Conservation (phyloP, 2,113 vertebrate genomes). For the Micromys minutus region DNA sequence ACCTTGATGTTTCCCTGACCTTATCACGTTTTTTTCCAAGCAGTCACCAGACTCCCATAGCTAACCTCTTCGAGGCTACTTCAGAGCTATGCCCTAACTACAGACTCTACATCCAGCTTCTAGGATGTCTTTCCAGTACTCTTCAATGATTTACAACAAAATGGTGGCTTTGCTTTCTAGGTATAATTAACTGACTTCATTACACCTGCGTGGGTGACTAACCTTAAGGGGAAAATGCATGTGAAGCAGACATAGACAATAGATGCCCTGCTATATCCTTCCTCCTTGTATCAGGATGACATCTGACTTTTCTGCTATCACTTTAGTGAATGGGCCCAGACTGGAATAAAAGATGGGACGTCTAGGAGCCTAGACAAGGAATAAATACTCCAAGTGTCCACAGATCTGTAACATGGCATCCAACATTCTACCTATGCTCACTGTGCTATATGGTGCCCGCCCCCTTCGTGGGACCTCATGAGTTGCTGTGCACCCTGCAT, state of each 20-base stretch:
- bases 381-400: background rate
- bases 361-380: background rate
- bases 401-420: background rate
- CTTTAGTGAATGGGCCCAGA: background rate
- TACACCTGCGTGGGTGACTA: background rate
- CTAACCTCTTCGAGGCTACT: background rate
- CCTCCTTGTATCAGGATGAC: background rate
- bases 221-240: background rate
- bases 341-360: background rate
- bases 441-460: background rate
- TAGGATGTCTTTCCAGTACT: background rate
- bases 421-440: background rate
- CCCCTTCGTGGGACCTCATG: background rate
- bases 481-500: background rate
- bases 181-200: background rate
- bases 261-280: background rate
- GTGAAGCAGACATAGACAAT: constrained; percentile 11
- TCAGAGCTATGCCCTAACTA: background rate
- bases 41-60: background rate
- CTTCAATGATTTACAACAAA: background rate
- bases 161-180: constrained; percentile 40
- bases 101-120: background rate
- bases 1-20: background rate
- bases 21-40: background rate
- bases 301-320: constrained; percentile 10